Evolutionary conservation across 2,888 invertebrate genomes (phyloP).

Genomic region (Ophonus ardosiacus): DNA sequence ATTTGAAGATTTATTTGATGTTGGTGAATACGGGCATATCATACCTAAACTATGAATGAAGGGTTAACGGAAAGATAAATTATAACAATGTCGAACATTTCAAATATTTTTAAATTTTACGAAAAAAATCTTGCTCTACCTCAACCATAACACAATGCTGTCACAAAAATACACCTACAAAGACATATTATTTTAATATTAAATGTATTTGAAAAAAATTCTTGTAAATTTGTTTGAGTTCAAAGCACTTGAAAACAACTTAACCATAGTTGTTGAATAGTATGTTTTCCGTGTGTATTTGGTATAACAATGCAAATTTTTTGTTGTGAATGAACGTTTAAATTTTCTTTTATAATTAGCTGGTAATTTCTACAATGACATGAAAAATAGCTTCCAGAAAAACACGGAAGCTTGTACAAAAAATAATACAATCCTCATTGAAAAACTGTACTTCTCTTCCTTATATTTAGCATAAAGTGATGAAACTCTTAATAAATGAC

Average conservation of each 20-base stretch:
- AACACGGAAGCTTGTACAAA: conserved; percentile 24
- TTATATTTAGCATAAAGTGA: conserved; percentile 14
- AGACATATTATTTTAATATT: neutral
- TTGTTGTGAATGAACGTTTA: conserved; percentile 22
- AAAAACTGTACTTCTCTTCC: conserved; percentile 11
- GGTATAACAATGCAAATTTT: conserved; percentile 35
- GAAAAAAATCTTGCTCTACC: no score
- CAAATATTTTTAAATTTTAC: no score
- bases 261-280: neutral
- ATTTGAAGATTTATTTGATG: no score
- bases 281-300: conserved; percentile 31
- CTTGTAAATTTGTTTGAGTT: neutral
- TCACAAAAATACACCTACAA: neutral
- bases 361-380: conserved; percentile 44
- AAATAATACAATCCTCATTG: conserved; percentile 35
- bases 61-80: no score
- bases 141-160: no score
- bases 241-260: conserved; percentile 31
- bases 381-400: conserved; percentile 23
- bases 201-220: neutral
- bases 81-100: no score
- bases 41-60: no score
- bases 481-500: conserved; percentile 41
- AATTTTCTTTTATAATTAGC: conserved; percentile 40
- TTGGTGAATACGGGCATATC: no score